Percentiles rank a stretch among this genome's conserved stretches.
Conservation (phyloP, 2,113 vertebrate species). For the Pleuronectes platessa region DNA sequence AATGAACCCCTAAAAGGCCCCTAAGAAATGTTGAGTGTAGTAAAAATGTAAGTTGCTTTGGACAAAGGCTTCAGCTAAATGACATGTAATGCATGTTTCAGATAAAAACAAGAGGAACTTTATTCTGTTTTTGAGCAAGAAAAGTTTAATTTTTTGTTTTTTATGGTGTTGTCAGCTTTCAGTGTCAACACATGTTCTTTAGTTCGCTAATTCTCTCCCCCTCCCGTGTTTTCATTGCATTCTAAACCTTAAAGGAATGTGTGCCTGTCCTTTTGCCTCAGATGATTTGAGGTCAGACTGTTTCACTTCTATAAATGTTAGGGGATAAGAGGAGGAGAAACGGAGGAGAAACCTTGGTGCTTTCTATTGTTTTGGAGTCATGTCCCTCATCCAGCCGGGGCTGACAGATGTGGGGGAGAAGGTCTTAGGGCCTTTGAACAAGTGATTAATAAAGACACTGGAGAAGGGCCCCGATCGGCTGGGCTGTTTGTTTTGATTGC, state of each 20-base stretch:
- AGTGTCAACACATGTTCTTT: not conserved
- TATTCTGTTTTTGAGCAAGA: not conserved
- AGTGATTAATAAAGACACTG: conserved; percentile 83
- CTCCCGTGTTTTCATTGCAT: conserved; percentile 34
- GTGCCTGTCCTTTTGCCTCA: conserved; percentile 23
- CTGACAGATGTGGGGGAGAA: conserved; percentile 73
- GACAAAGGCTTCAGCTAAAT: too few relatives aligned
- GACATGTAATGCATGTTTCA: too few relatives aligned
- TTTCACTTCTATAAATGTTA: conserved; percentile 62
- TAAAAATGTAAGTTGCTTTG: too few relatives aligned
- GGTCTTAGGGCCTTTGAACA: conserved; percentile 78
- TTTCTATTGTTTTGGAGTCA: conserved; percentile 80
- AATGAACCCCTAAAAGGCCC: too few relatives aligned
- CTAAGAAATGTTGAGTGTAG: too few relatives aligned
- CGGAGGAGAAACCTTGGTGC: conserved; percentile 66
- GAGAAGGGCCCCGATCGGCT: conserved; percentile 75
- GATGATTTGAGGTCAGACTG: conserved; percentile 53
- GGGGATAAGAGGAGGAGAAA: conserved; percentile 68
- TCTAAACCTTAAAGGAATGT: conserved; percentile 34
- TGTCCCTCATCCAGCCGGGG: conserved; percentile 74
- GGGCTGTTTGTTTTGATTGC: conserved; percentile 86
- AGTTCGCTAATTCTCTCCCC: conserved; percentile 6
- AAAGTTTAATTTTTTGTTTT: not conserved
- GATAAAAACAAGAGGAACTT: too few relatives aligned
- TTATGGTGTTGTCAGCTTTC: not conserved